phyloP scores from a whole-genome alignment of 1,140 invertebrate species.

The Achatina immaculata region DNA sequence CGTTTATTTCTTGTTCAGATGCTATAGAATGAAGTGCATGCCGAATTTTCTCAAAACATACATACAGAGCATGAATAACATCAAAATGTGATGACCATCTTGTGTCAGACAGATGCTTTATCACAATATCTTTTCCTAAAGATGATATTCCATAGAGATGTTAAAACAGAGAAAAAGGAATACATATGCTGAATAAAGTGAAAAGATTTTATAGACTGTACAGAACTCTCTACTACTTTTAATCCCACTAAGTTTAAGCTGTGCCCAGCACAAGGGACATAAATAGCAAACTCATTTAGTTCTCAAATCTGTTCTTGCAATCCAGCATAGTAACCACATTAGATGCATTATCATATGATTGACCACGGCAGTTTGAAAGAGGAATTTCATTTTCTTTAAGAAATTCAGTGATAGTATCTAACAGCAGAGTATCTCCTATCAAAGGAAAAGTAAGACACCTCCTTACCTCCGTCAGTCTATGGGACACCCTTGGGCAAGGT shows the following conservation, averaged over 20 bases:
- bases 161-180: background rate
- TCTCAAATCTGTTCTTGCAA: background rate
- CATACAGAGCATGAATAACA: background rate
- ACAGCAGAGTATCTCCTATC: no score
- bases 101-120: background rate
- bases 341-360: background rate
- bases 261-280: background rate
- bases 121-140: background rate
- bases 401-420: background rate
- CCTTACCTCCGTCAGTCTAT: no score
- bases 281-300: background rate
- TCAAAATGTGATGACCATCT: background rate
- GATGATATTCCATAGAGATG: background rate
- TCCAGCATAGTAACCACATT: background rate
- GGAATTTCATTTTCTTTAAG: background rate
- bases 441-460: no score
- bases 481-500: no score
- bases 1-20: no score
- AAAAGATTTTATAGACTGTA: background rate
- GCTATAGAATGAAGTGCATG: background rate
- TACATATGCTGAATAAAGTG: background rate
- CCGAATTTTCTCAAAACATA: background rate
- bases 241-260: background rate
- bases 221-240: background rate
- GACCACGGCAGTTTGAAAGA: background rate